Evolutionary conservation across 2,113 vertebrate species (phyloP).

Genomic region (Takifugu flavidus): DNA sequence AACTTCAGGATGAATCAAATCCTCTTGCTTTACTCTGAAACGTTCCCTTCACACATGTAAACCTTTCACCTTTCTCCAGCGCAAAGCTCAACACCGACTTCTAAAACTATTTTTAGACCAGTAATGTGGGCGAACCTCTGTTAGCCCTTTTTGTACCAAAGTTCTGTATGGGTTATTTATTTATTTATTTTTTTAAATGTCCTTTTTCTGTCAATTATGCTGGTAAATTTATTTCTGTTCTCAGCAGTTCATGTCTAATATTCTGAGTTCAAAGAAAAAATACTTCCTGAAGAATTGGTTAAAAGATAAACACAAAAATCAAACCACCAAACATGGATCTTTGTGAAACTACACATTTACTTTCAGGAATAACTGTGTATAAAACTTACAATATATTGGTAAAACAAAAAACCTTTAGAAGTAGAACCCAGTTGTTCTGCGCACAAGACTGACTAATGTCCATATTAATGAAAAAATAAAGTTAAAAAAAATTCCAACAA

Average conservation of each 20-base stretch:
- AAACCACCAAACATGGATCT: background rate
- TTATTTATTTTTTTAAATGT: background rate
- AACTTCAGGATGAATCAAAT: no score
- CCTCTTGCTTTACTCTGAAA: no score
- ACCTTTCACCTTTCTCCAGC: no score
- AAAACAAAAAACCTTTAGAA: background rate
- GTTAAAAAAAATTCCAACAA: background rate
- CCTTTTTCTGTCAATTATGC: background rate
- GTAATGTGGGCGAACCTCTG: slow-evolving; percentile 1
- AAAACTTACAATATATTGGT: background rate
- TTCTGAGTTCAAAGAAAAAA: background rate
- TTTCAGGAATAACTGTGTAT: background rate
- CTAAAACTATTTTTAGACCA: no score
- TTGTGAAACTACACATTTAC: background rate
- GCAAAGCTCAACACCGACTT: no score
- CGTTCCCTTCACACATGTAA: no score
- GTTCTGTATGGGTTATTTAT: background rate
- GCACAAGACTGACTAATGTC: background rate
- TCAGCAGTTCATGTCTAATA: background rate
- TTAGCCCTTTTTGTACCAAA: slow-evolving; percentile 4
- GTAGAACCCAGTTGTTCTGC: background rate
- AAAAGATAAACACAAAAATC: background rate
- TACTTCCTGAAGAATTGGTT: no score
- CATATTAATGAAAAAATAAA: background rate
- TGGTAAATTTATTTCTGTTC: background rate